Evolutionary conservation across 2,113 vertebrate genomes (phyloP).

Genomic region (Macquaria ambigua): DNA sequence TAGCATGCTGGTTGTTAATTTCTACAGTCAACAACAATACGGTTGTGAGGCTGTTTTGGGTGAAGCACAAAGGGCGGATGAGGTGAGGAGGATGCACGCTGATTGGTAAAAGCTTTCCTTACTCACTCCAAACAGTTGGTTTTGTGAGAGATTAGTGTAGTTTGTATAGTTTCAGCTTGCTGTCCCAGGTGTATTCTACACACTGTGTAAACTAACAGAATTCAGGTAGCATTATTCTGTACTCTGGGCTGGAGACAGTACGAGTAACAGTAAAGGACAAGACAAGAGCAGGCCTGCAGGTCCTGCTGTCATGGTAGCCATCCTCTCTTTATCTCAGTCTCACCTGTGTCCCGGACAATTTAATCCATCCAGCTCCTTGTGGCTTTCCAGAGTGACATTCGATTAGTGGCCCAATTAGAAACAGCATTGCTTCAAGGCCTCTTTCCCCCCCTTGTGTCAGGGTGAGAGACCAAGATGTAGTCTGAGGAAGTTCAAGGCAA

Average conservation of each 20-base stretch:
- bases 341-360: constrained; percentile 78
- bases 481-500: constrained; percentile 41
- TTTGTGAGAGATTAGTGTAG: constrained; percentile 12
- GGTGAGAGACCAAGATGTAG: constrained; percentile 36
- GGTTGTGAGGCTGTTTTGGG: background rate
- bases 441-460: constrained; percentile 45
- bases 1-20: background rate
- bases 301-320: constrained; percentile 61
- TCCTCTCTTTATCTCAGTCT: constrained; percentile 71
- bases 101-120: background rate
- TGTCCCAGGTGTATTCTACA: constrained; percentile 17
- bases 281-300: constrained; percentile 60
- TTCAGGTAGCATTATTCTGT: constrained; percentile 46
- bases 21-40: background rate
- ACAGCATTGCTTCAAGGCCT: constrained; percentile 83
- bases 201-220: constrained; percentile 26
- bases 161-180: constrained; percentile 3
- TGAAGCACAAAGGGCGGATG: background rate
- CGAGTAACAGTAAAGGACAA: constrained; percentile 63
- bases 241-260: constrained; percentile 44
- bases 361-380: constrained; percentile 84
- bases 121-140: background rate
- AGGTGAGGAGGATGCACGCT: background rate
- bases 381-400: constrained; percentile 86
- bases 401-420: constrained; percentile 91